Conservation (phyloP, 1,140 invertebrate genomes). For the Grapholita molesta region DNA sequence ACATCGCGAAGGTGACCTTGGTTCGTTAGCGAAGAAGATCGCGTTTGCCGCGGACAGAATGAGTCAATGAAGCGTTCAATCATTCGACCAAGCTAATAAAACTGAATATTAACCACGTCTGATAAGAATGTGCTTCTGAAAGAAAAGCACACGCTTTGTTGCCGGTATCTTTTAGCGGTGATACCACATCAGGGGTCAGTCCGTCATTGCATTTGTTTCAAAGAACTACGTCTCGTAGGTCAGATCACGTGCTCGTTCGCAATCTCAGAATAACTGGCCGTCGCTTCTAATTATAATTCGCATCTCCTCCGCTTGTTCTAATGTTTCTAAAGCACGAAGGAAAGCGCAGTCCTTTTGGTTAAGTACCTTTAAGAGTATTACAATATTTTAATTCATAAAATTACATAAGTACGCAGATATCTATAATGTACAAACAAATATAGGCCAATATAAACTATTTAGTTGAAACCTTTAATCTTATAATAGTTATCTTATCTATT, state of each 20-base stretch:
- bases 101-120: not conserved
- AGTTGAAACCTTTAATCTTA: no score
- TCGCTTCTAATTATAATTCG: constrained; percentile 62
- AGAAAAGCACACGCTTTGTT: not conserved
- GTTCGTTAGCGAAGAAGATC: constrained; percentile 14
- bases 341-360: not conserved
- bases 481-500: no score
- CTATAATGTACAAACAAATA: no score
- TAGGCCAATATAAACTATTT: no score
- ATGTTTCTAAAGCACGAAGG: constrained; percentile 4
- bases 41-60: constrained; percentile 21
- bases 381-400: no score
- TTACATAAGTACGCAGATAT: no score
- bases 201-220: not conserved
- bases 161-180: not conserved
- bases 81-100: not conserved
- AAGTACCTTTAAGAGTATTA: no score
- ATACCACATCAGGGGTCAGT: not conserved
- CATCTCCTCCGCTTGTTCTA: constrained; percentile 25
- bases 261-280: constrained; percentile 64
- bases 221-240: constrained; percentile 16
- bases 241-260: constrained; percentile 50
- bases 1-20: constrained; percentile 18
- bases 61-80: constrained; percentile 29
- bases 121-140: not conserved